phyloP scores from a whole-genome alignment of 2,113 vertebrate species.

The Gallinago media region DNA sequence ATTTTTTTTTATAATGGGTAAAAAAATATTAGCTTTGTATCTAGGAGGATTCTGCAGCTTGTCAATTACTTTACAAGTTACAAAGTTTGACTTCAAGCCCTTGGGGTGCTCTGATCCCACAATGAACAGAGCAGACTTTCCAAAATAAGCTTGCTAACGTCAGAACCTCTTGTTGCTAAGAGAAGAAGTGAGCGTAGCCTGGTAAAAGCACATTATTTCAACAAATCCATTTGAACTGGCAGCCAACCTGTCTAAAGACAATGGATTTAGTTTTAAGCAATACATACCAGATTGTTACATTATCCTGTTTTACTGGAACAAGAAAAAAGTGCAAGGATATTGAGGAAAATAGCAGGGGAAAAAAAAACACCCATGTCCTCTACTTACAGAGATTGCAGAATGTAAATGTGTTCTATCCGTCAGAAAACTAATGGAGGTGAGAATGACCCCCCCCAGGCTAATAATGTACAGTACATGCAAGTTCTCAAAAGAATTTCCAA shows the following conservation, averaged over 20 bases:
- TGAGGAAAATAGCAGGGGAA: background rate
- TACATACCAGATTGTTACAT: conserved; percentile 25
- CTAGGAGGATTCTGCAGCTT: conserved; percentile 18
- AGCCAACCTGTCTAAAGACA: conserved; percentile 19
- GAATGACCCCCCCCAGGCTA: conserved; percentile 33
- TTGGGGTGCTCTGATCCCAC: conserved; percentile 12
- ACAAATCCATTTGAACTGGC: conserved; percentile 26
- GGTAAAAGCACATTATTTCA: conserved; percentile 49
- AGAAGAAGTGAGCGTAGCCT: conserved; percentile 12
- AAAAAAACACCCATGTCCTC: background rate
- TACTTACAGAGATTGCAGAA: background rate
- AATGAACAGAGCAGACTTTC: conserved; percentile 40
- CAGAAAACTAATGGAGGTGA: conserved; percentile 30
- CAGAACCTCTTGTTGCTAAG: conserved; percentile 62
- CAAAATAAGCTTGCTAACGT: conserved; percentile 61
- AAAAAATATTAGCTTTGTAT: background rate
- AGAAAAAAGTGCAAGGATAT: background rate
- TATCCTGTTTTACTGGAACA: background rate
- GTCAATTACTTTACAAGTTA: conserved; percentile 16
- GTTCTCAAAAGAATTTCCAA: conserved; percentile 45
- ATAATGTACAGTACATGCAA: conserved; percentile 8
- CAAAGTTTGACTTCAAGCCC: conserved; percentile 22
- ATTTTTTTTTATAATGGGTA: background rate
- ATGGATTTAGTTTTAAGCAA: conserved; percentile 22
- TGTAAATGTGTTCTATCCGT: background rate